Evolutionary conservation across 2,797 vertebrate species (phyloP), one percentile per base, ranked within the genome.

Genomic region (Eulemur albifrons): DNA sequence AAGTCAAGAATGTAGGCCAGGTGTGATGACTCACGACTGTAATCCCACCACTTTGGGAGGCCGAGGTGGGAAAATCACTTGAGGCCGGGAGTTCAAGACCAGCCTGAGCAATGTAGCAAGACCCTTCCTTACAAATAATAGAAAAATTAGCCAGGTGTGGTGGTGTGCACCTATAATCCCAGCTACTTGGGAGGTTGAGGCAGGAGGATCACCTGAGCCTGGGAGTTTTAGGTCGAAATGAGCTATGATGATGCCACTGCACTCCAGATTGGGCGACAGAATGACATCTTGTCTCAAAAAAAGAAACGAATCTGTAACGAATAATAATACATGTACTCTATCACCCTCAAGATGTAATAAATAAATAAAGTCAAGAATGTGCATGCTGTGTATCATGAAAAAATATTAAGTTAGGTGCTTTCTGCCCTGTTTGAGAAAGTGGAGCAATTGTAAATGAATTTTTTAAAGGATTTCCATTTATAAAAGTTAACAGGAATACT

Each of bases 381-480:
- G 12, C n/a, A 4, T 57, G 48, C 35, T 70, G 23, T 65, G 3
- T 10, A 50, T 35, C 50, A 92, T 85, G 67, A 81, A 90, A 73
- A 88, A 85, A 81, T 72, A 57, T 8, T 65, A 84, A 85, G 15
- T 81, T 57, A 72, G 72, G n/a, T 45, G 7, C 54, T 75, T 97
- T 90, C 45, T 80, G 45, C 18, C 17, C 27, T 59, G 43, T 73
- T 87, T 50, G 63, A 77, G 45, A 75, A 76, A 18, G 4, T 76
- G 8, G 15, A 93, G 12, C 70, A 80, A 83, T 32, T 57, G 59
- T 54, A 80, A 88, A 79, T 86, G 23, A 70, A 57, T 50, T 45
- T 75, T 94, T 88, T 82, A 30, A 92, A 88, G 32, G 43, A 90
- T 10, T 72, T 80, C 70, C 7, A 73, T 87, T 95, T 90, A 38